These are phyloP conservation scores for Eilema depressum DNA, from an alignment of 2,888 invertebrate genomes.

Conservation along the genomic window DNA sequence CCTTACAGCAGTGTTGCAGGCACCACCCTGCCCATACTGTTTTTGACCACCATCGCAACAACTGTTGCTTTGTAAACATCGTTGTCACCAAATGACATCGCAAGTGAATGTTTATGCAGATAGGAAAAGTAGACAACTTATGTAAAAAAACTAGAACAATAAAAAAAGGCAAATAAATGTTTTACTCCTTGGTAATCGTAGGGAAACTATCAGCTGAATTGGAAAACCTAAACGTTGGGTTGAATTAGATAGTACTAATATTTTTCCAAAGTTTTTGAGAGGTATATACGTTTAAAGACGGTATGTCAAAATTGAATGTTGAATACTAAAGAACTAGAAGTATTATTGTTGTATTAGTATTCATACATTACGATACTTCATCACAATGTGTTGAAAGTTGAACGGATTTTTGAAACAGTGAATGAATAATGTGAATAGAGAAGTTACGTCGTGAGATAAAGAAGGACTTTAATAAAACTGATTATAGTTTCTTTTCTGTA, in stretches of 20 bases:
- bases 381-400: constrained; percentile 22
- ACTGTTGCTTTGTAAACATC: constrained; percentile 75
- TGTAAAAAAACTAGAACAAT: constrained; percentile 51
- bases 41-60: constrained; percentile 79
- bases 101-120: constrained; percentile 34
- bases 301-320: constrained; percentile 37
- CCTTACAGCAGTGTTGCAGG: constrained; percentile 83
- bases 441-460: constrained; percentile 22
- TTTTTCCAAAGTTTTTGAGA: constrained; percentile 20
- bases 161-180: constrained; percentile 39
- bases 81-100: constrained; percentile 12
- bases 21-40: constrained; percentile 74
- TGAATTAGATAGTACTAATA: constrained; percentile 1
- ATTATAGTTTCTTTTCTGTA: constrained; percentile 37
- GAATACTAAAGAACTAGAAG: constrained; percentile 42
- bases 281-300: constrained; percentile 21
- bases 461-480: constrained; percentile 24
- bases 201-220: constrained; percentile 18
- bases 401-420: constrained; percentile 30
- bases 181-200: constrained; percentile 27
- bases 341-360: constrained; percentile 38
- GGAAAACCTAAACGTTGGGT: not conserved
- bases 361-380: constrained; percentile 27
- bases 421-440: constrained; percentile 4
- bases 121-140: constrained; percentile 49